Evolutionary conservation across 2,888 invertebrate species (phyloP), one percentile per base, ranked within the genome.

Genomic region (Callyntrura guangdongensis): DNA sequence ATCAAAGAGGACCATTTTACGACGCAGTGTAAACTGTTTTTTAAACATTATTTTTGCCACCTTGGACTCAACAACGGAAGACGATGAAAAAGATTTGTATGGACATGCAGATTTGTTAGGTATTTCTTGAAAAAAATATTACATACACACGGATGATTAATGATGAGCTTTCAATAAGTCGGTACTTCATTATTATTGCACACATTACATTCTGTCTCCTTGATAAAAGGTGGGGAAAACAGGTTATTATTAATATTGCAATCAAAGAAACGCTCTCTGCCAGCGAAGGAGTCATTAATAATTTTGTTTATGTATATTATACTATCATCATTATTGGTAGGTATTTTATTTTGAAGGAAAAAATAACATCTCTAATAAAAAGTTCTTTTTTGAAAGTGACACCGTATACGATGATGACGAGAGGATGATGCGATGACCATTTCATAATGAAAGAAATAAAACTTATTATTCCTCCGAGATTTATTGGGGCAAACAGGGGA

Each of bases 121-220:
- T 9, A 53, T 53, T 53, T 14, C 53, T 53, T 14, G 1, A 36
- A 36, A 36, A 36, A 36, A 36, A 36, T n/a, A 36, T 36, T 45
- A 47, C 45, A 72, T 47, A n/a, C n/a, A n/a, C n/a, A n/a, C n/a
- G n/a, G 45, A 47, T 47, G 17, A 72, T 72, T 45, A 72, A 45
- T 72, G 47, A 72, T 72, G 72, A 72, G 20, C 72, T 45, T 72
- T 72, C 72, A 72, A 72, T 72, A 72, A 72, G 45, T 72, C 72
- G 72, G 72, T 72, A 72, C 36, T 36, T 36, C 36, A 36, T 36
- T 36, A 36, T 36, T 36, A 36, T 36, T 36, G 36, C 36, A 72
- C 25, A 14, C n/a, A 67, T 14, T 72, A 17, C 36, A 36, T 36
- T 36, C 36, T 36, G 3, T 36, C 36, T 36, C 36, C 6, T 6